Percentiles rank a stretch among this genome's conserved stretches.
phyloP scores from a whole-genome alignment of 2,888 invertebrate genomes.

The Leptodirus hochenwartii region DNA sequence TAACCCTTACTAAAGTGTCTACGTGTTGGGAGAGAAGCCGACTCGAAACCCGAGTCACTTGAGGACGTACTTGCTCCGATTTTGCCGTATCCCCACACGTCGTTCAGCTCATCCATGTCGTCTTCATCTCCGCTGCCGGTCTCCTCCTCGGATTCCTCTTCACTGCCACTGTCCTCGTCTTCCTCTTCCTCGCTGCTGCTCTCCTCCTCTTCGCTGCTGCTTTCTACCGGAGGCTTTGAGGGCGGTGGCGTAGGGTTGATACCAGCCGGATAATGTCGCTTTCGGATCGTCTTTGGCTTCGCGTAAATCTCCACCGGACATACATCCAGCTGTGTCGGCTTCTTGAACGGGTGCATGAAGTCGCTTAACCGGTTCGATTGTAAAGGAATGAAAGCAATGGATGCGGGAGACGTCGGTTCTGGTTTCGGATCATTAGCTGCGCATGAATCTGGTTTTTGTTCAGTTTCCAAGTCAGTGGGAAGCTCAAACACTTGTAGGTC shows the following conservation, averaged over 20 bases:
- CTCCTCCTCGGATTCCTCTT: conserved; percentile 15
- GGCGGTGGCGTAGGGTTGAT: conserved; percentile 3
- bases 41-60: conserved; percentile 71
- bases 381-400: conserved; percentile 21
- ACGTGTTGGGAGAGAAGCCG: conserved; percentile 46
- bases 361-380: conserved; percentile 24
- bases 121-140: conserved; percentile 10
- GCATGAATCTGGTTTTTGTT: too few species aligned
- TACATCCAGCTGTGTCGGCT: conserved; percentile 24
- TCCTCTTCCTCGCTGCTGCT: conserved; percentile 15
- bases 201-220: conserved; percentile 8
- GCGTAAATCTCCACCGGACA: conserved; percentile 26
- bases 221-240: conserved; percentile 2
- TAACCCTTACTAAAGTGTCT: conserved; percentile 45
- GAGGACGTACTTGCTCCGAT: conserved; percentile 56
- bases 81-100: conserved; percentile 15
- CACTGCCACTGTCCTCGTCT: conserved; percentile 16
- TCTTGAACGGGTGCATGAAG: conserved; percentile 25
- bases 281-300: conserved; percentile 24
- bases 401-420: conserved; percentile 5
- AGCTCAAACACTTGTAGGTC: conserved; percentile 22
- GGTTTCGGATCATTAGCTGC: too few species aligned
- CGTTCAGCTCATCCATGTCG: conserved; percentile 15
- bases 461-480: too few species aligned
- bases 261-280: conserved; percentile 24